Evolutionary conservation across 2,797 vertebrate species (phyloP), one percentile per base, ranked within the genome.

Genomic region (Otus scops): DNA sequence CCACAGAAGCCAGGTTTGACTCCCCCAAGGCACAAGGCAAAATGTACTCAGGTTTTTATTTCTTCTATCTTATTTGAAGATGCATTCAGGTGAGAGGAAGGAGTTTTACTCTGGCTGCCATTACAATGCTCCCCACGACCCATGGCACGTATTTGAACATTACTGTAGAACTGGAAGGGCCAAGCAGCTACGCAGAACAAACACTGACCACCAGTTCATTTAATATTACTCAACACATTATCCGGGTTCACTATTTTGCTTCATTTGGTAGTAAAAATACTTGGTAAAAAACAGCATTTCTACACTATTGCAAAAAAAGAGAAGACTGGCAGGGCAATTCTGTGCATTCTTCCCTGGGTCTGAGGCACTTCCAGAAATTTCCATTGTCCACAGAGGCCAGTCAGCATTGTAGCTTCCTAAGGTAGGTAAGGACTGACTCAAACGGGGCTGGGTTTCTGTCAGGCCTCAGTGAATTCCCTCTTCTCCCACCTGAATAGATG

Each of bases 101-200:
- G 60, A 36, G 47, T 74, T 74, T 67, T 4, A 15, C 38, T 4
- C 1, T 51, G 67, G 32, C 39, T 80, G 69, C 60, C 3, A 1
- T 19, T 13, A 24, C 14, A 85, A 5, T 4, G 43, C 45, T 59
- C 43, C 20, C 11, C 17, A 3, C 10, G 34, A 64, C 34, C 36
- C 28, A 23, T 4, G 27, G 43, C 24, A 39, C 0, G 0, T 24
- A 43, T 23, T 6, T 38, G 41, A 51, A 47, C 22, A 4, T 53
- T 28, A 38, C 0, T 32, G 32, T 17, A 36, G 47, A 60, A 67
- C n/a, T 43, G 50, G 86, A 78, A 71, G 34, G 41, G 27, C 34
- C 9, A 7, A 56, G 28, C 34, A 67, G 43, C 48, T 67, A n/a
- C 7, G 4, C 41, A 47, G 67, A 73, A 47, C 36, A 51, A 84